Percentiles rank a stretch among this genome's conserved stretches.
phyloP scores from a whole-genome alignment of 2,888 invertebrate species.

The Beris morrisii region DNA sequence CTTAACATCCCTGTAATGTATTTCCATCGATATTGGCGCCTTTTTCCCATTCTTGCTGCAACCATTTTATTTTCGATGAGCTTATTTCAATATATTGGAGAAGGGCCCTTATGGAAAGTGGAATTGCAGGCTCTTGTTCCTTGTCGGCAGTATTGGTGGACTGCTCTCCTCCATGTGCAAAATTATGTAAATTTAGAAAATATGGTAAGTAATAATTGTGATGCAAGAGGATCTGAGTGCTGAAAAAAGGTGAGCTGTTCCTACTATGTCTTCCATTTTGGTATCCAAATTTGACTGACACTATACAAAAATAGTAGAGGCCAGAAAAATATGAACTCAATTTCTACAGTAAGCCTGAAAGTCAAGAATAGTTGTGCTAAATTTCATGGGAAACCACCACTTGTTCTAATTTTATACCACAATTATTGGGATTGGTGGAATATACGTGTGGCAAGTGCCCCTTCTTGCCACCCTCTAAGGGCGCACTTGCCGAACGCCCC shows the following conservation, averaged over 20 bases:
- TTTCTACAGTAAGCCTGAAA: background rate
- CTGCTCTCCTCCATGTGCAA: constrained; percentile 49
- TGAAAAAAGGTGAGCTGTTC: too few relatives aligned
- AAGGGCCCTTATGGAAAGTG: constrained; percentile 56
- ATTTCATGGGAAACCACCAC: background rate
- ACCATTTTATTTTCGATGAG: constrained; percentile 56
- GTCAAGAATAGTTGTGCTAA: background rate
- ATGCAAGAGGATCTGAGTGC: too few relatives aligned
- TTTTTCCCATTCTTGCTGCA: constrained; percentile 58
- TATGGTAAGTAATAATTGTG: constrained; percentile 37
- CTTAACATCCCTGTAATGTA: constrained; percentile 47
- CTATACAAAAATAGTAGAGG: too few relatives aligned
- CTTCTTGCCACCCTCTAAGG: too few relatives aligned
- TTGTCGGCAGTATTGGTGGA: constrained; percentile 51
- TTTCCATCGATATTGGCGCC: constrained; percentile 50
- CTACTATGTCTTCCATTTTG: too few relatives aligned
- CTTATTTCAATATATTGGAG: constrained; percentile 53
- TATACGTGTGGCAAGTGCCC: too few relatives aligned
- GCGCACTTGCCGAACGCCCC: too few relatives aligned
- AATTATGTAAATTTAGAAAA: constrained; percentile 45
- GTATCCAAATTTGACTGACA: too few relatives aligned
- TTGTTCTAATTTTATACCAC: too few relatives aligned
- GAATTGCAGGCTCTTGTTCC: constrained; percentile 14
- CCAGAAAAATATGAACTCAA: constrained; percentile 2
- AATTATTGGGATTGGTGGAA: too few relatives aligned